Conservation (phyloP, 2,888 invertebrate species). For the Leistus spinibarbis region DNA sequence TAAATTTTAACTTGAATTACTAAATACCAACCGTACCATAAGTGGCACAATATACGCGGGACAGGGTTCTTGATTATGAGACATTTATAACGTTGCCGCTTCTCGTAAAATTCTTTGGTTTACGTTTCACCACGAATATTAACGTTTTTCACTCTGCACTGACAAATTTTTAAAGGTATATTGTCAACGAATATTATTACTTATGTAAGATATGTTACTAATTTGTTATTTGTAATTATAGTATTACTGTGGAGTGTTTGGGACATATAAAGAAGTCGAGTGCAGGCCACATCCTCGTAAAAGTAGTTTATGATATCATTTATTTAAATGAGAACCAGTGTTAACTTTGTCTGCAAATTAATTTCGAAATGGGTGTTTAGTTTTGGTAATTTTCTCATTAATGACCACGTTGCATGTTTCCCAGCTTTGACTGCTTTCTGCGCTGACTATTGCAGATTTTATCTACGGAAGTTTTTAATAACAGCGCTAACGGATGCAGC, state of each 20-base stretch:
- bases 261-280: too few relatives aligned
- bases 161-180: too few relatives aligned
- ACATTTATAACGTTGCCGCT: background rate
- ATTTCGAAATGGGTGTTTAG: conserved; percentile 25
- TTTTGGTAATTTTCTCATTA: conserved; percentile 26
- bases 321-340: conserved; percentile 27
- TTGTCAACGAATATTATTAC: background rate
- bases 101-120: too few relatives aligned
- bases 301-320: conserved; percentile 12
- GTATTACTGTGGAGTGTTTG: too few relatives aligned
- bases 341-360: background rate
- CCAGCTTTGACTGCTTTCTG: background rate
- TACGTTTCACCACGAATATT: background rate
- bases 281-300: too few relatives aligned
- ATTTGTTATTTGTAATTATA: background rate
- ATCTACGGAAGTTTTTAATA: conserved; percentile 27
- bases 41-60: background rate
- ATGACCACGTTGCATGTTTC: conserved; percentile 10
- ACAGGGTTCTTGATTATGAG: background rate
- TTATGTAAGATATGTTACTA: too few relatives aligned
- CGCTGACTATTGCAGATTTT: conserved; percentile 18
- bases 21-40: background rate
- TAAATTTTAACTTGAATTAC: background rate
- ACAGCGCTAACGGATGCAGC: conserved; percentile 14
- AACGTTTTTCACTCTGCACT: background rate